Evolutionary conservation across 1,140 invertebrate genomes (phyloP), one percentile per base, ranked within the genome.

Genomic region (Ceratitis capitata): DNA sequence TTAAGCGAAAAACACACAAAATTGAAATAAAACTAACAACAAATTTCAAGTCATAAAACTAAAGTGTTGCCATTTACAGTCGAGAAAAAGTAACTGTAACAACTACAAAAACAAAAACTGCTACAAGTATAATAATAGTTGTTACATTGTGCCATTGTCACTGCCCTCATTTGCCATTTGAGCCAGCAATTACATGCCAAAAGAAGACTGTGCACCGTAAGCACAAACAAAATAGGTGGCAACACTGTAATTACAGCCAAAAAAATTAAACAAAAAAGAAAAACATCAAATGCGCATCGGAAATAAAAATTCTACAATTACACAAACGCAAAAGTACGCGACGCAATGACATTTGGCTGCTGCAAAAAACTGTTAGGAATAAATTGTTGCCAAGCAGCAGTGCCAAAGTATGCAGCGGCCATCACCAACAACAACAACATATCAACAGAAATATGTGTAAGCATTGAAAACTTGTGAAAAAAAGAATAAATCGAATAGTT

Each of bases 61-160:
- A 78, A 78, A 78, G 69, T 78, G 39, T 78, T 78, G 69, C 69
- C 69, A 78, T 78, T 45, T 39, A 42, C 69, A 45, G 69, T 39
- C 69, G 45, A 78, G 45, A 78, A 23, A 19, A 78, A 78, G n/a
- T n/a, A n/a, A n/a, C n/a, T n/a, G n/a, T n/a, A n/a, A n/a, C n/a
- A n/a, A n/a, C n/a, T n/a, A n/a, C n/a, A 78, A 78, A 78, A 78
- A 23, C 39, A 78, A 78, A n/a, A n/a, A n/a, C n/a, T n/a, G n/a
- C n/a, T n/a, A n/a, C n/a, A n/a, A n/a, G n/a, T n/a, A n/a, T 9
- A 78, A 35, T 14, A 39, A 39, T 26, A 29, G 61, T 39, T 4
- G 4, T 78, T 78, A 56, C 51, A n/a, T 56, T 19, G 23, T 23
- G 51, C 35, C 69, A 45, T 23, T 78, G 69, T 45, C 42, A 78